Conservation (phyloP, 2,888 invertebrate genomes). For the Chrysotoxum bicinctum region DNA sequence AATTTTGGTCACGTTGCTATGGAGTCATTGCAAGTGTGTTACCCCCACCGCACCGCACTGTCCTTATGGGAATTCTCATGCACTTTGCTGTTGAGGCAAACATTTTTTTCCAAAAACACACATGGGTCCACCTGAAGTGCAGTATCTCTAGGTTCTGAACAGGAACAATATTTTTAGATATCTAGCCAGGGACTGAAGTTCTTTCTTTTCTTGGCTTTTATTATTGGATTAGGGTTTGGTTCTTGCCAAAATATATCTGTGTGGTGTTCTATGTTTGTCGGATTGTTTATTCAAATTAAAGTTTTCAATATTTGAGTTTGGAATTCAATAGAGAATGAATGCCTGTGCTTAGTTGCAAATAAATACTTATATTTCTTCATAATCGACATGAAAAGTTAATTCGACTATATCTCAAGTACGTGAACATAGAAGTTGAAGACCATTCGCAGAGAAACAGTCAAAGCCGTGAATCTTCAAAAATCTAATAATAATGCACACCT, state of each 20-base stretch:
- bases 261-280: not conserved
- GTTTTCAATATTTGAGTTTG: not conserved
- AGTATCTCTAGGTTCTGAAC: not conserved
- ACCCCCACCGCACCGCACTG: not conserved
- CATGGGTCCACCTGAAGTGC: conserved; percentile 39
- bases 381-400: too few relatives aligned
- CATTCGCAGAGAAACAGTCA: too few relatives aligned
- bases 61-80: conserved; percentile 25
- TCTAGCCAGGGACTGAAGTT: conserved; percentile 32
- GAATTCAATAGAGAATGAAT: too few relatives aligned
- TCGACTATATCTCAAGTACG: too few relatives aligned
- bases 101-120: conserved; percentile 40
- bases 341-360: too few relatives aligned
- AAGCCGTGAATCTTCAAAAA: too few relatives aligned
- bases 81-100: conserved; percentile 34
- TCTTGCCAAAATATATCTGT: conserved; percentile 5
- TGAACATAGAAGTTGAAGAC: too few relatives aligned
- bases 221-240: not conserved
- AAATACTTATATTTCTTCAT: too few relatives aligned
- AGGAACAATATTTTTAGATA: conserved; percentile 29
- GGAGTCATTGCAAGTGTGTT: conserved; percentile 32
- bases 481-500: too few relatives aligned
- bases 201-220: conserved; percentile 2
- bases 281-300: conserved; percentile 28
- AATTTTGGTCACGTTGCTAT: conserved; percentile 63